Base-by-base conservation (phyloP, 2,797 vertebrate species). In the Zalophus californianus region DNA sequence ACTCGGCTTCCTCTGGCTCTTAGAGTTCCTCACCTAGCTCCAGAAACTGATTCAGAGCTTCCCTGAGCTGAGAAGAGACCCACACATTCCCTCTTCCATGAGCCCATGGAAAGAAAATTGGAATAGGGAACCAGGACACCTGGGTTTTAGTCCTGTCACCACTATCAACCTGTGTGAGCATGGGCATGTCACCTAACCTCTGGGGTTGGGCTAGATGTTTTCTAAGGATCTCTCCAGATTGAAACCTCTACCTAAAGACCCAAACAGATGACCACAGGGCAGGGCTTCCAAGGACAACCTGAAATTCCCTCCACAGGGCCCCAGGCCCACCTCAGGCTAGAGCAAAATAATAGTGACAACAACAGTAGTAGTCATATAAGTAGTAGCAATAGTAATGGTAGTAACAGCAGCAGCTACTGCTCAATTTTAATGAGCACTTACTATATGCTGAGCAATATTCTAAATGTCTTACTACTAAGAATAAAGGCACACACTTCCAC, bases 391-490 rank as follows among this genome's bases (percentile, higher is more conserved):
- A 35, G 64, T 68, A 64, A 20, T 64, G 29, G 16, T 13, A 44
- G 27, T 14, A 84, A 84, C 29, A 95, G 11, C 75, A 87, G 83
- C 3, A 90, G 38, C 44, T 85, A 83, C 35, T 66, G n/a, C 50
- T 93, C 91, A 86, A 89, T 83, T 92, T 95, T 94, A 94, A 77
- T 64, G 25, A 92, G 38, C 29, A 95, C 25, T 62, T 93, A 66
- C 52, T 83, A 94, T 66, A 93, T 77, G 89, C 32, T 60, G 94
- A 58, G 85, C 58, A 79, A 84, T 87, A 92, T 58, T 95, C n/a
- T 84, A 93, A 91, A 85, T 29, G 9, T 92, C 23, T 94, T 73
- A 41, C 48, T 86, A 66, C 48, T 85, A 84, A 54, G 64, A 94
- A 90, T 41, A 94, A 38, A 35, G 8, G 66, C 44, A 78, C 20